Base-by-base conservation (phyloP, 2,797 vertebrate species). In the Aldrovandia affinis region DNA sequence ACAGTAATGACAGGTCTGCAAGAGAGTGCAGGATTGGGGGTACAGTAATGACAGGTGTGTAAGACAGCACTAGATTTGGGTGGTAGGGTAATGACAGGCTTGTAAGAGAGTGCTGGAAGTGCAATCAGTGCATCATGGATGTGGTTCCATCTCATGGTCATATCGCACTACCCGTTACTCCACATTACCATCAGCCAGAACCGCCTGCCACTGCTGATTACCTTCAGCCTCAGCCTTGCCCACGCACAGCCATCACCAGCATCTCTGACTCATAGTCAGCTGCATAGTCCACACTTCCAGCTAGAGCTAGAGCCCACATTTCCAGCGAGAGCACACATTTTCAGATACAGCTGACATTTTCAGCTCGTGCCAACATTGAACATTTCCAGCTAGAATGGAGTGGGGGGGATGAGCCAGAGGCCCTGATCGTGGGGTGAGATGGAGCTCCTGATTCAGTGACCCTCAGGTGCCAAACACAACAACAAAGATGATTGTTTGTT, bases 161-260 rank as follows among this genome's bases (percentile, higher is more conserved):
- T 47, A 47, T 44, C 44, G 22, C 22, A 12, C 39, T 44, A n/a
- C 42, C 30, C n/a, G 42, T 47, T 47, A 77, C 73, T 44, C 42
- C 6, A 25, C 22, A 77, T 77, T 47, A 77, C 15, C 73, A 47
- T 77, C 73, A 77, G 22, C 39, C 73, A 44, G 73, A 77, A n/a
- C 42, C 25, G 73, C 73, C 68, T 73, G 68, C 73, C 73, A 77
- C 42, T 44, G 25, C 42, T 10, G 25, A 47, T 47, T 47, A 77
- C 42, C 9, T 22, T 73, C 68, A 73, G 18, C 20, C 36, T 3
- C 73, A 18, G 68, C 42, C 73, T 47, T 25, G 18, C 39, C 42
- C 25, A 77, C 39, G 22, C 73, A 77, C 73, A 44, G 73, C 73
- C 73, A 77, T 77, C 39, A 77, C 25, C 73, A 44, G 39, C 39